These are phyloP conservation scores for Cacoxenus indagator DNA, from an alignment of 2,888 invertebrate genomes.

Conservation along the genomic window DNA sequence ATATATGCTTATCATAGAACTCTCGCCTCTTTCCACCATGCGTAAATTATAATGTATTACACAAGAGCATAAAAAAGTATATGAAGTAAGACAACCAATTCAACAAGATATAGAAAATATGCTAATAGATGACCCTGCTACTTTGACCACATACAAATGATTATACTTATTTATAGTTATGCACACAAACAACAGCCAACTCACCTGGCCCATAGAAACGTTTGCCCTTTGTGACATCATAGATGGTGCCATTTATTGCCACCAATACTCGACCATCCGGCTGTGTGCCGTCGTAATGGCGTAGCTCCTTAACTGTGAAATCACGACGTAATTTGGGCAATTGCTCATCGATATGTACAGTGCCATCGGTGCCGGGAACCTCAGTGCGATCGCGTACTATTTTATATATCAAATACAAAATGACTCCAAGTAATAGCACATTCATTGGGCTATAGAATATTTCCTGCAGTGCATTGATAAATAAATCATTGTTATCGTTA, in stretches of 20 bases:
- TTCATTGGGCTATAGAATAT: conserved; percentile 81
- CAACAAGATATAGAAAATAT: too few species aligned
- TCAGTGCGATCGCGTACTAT: conserved; percentile 76
- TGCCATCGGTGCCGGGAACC: conserved; percentile 65
- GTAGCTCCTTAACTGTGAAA: conserved; percentile 89
- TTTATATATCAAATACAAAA: conserved; percentile 81
- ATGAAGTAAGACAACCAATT: too few species aligned
- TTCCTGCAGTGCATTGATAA: conserved; percentile 72
- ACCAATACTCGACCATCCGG: conserved; percentile 90
- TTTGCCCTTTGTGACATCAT: conserved; percentile 92
- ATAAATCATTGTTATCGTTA: neutral
- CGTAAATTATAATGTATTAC: too few species aligned
- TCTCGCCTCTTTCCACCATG: too few species aligned
- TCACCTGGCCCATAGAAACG: conserved; percentile 95
- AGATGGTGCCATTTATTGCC: conserved; percentile 94
- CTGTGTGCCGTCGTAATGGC: conserved; percentile 87
- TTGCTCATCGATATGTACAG: conserved; percentile 72
- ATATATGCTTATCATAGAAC: too few species aligned
- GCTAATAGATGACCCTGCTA: too few species aligned
- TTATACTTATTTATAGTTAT: too few species aligned
- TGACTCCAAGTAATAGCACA: conserved; percentile 77
- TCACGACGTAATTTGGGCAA: conserved; percentile 89
- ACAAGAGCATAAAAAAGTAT: too few species aligned
- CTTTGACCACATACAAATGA: too few species aligned
- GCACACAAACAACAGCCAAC: too few species aligned